phyloP scores from a whole-genome alignment of 2,113 vertebrate species.

The Cricetomys ansorgei region DNA sequence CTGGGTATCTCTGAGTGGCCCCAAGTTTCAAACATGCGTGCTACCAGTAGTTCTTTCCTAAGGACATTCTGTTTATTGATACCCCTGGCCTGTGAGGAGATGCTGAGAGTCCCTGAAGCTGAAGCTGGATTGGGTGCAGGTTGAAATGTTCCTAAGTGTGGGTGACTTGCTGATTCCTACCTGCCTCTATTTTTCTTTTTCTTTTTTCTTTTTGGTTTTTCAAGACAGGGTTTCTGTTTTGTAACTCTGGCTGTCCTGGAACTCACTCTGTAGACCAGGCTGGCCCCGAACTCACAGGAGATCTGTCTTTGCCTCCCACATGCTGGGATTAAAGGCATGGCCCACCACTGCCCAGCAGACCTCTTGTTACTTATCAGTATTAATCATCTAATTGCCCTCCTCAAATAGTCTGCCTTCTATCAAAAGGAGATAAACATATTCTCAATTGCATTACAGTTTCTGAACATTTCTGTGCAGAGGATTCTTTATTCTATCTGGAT shows the following conservation, averaged over 20 bases:
- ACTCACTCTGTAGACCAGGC: no score
- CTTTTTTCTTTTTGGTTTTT: no score
- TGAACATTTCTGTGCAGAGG: conserved; percentile 52
- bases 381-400: conserved; percentile 42
- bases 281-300: no score
- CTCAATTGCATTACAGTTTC: not conserved
- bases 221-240: no score
- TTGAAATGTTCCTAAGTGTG: not conserved
- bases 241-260: no score
- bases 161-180: not conserved
- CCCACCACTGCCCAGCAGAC: no score
- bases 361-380: not conserved
- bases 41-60: not conserved
- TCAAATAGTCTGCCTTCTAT: conserved; percentile 4
- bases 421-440: conserved; percentile 6
- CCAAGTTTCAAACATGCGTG: not conserved
- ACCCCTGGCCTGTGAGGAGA: no score
- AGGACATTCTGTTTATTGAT: not conserved
- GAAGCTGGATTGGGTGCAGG: not conserved
- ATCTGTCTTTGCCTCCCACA: no score
- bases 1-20: not conserved
- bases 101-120: not conserved
- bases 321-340: no score
- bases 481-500: conserved; percentile 50
- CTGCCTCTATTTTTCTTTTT: not conserved